Conservation (phyloP, 2,113 vertebrate species). For the Felis chaus region DNA sequence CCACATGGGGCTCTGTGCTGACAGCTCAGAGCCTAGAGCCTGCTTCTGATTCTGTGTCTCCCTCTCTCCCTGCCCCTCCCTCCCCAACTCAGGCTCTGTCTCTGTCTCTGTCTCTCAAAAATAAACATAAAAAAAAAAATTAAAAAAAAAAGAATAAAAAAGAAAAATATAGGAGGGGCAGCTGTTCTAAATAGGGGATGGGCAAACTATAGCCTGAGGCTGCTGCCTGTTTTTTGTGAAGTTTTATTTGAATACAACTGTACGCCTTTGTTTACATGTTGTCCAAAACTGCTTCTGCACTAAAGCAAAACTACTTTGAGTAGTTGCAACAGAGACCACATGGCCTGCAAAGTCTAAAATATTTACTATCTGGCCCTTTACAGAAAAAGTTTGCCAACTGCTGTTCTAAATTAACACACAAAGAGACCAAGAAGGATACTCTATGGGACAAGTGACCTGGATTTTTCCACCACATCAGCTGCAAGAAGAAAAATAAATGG, state of each 20-base stretch:
- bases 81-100: too few relatives aligned
- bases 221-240: background rate
- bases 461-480: background rate
- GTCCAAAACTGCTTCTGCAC: constrained; percentile 25
- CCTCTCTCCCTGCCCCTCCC: too few relatives aligned
- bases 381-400: constrained; percentile 28
- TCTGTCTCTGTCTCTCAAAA: too few relatives aligned
- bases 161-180: background rate
- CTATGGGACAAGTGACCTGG: background rate
- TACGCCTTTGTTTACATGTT: background rate
- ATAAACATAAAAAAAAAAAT: too few relatives aligned
- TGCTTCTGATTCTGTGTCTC: too few relatives aligned
- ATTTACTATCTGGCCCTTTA: constrained; percentile 50
- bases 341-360: constrained; percentile 48
- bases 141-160: background rate
- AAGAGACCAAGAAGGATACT: background rate
- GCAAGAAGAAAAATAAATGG: background rate
- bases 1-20: too few relatives aligned
- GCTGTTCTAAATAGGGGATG: constrained; percentile 1
- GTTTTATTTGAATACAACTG: background rate
- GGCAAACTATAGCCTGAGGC: background rate
- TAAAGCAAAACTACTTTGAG: constrained; percentile 1
- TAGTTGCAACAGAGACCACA: constrained; percentile 32
- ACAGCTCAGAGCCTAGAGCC: too few relatives aligned
- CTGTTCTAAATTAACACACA: constrained; percentile 37